Base-by-base conservation (phyloP, 2,113 vertebrate genomes). In the Camelus dromedarius region DNA sequence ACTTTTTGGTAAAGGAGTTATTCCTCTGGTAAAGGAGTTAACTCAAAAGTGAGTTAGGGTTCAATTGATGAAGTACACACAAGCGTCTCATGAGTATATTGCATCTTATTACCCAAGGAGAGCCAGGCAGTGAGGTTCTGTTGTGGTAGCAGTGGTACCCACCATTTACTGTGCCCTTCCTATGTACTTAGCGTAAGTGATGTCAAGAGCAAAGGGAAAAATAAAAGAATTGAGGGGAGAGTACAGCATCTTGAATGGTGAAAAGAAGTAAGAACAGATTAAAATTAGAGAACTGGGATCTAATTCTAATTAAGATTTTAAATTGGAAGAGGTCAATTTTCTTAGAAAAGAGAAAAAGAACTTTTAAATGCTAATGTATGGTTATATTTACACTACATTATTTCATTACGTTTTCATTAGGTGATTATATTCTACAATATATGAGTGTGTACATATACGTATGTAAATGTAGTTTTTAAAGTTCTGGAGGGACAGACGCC, bases 291-390 rank as follows among this genome's bases (percentile, higher is more conserved):
- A 77, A 30, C 28, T 73, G 46, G 54, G 46, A n/a, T 66, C n/a
- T 62, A 93, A 81, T 58, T 58, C 66, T 26, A 88, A 60, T 76
- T 69, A 92, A 93, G 35, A 69, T 93, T 64, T 70, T 26, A 60
- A 92, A 83, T 87, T 87, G 69, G 52, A 62, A 50, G 19, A 93
- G 54, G 81, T 58, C 7, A 0, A 30, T 64, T 95, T 94, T n/a
- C 60, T 62, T 80, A 80, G 58, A 56, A 96, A 89, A 54, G 35
- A 83, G 15, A 75, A 30, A 60, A 91, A 66, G 38, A 26, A 38
- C 14, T 84, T 80, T 84, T 19, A 89, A 92, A 88, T 50, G n/a
- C 8, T 64, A 86, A 38, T n/a, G 30, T 75, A 62, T 10, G 24
- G 18, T 86, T 93, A 19, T 66, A 42, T 58, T 83, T 89, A 64